Evolutionary conservation across 2,888 invertebrate genomes (phyloP), one percentile per base, ranked within the genome.

Genomic region (Metacarcinus magister): DNA sequence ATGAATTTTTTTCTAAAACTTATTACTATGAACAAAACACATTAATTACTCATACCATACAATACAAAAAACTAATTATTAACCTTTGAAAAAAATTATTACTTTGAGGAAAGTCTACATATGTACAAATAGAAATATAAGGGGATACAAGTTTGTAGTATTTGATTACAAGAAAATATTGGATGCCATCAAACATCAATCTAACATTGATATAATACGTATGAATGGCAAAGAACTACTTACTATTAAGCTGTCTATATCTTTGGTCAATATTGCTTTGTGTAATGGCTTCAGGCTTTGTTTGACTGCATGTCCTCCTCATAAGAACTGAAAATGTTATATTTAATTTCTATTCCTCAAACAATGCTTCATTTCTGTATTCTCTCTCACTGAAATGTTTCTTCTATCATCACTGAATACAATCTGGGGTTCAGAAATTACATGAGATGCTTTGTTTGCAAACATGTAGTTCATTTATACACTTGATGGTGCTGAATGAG

Each of bases 301-400:
- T 87, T 32, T 87, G 87, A 87, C 87, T 87, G 87, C 87, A 87
- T 87, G 87, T 87, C 87, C 39, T 87, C 16, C 87, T 87, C 39
- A 87, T 32, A 87, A 87, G 39, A 87, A 87, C 16, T 39, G 39
- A 16, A 87, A 39, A 16, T 87, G 39, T 87, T 87, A 87, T n/a
- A 87, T 19, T 16, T 13, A 32, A 87, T 87, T 32, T 39, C 39
- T 87, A 13, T 87, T 87, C 39, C 19, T 75, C 75, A 75, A 28
- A 75, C 75, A 28, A 28, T 75, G 75, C 28, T 75, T 75, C 10
- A 75, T 75, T 28, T 28, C 75, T 75, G 75, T 75, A 1, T 28
- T n/a, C 75, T 28, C 28, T 75, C n/a, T 75, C 75, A 75, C 0
- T n/a, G 19, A 23, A 75, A 75, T 10, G 28, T 75, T n/a, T 28